Evolutionary conservation across 2,113 vertebrate species (phyloP).

Genomic region (Phodopus roborovskii): DNA sequence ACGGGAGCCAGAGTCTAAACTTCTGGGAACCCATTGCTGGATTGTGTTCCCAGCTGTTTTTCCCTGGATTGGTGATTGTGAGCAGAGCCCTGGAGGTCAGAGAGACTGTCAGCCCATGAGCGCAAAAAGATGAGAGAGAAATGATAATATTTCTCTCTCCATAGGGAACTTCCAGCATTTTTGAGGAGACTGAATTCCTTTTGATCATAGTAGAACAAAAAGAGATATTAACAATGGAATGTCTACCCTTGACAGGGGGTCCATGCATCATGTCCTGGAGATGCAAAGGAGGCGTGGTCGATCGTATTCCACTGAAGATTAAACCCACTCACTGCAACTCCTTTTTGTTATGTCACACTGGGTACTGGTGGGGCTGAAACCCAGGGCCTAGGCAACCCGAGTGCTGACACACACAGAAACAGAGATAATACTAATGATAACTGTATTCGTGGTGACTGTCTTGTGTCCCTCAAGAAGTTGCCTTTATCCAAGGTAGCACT

Average conservation of each 20-base stretch:
- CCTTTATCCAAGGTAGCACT: not conserved
- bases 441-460: not conserved
- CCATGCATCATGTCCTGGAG: not conserved
- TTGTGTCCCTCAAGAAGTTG: not conserved
- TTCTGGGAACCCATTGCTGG: slow-evolving; percentile 49
- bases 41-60: slow-evolving; percentile 61
- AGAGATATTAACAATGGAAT: slow-evolving; percentile 59
- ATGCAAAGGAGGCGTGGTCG: not conserved
- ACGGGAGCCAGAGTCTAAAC: not conserved
- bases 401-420: fast-evolving
- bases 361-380: not conserved
- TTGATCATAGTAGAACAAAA: slow-evolving; percentile 63
- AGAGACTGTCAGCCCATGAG: slow-evolving; percentile 53
- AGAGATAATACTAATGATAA: not conserved
- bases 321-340: not conserved
- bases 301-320: not conserved
- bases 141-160: slow-evolving; percentile 80
- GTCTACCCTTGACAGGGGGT: not conserved
- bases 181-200: slow-evolving; percentile 70
- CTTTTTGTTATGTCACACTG: too few species aligned
- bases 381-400: not conserved
- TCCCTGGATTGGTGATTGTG: slow-evolving; percentile 15
- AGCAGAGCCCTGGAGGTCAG: slow-evolving; percentile 50
- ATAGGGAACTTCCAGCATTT: slow-evolving; percentile 73
- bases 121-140: slow-evolving; percentile 71